phyloP scores from a whole-genome alignment of 1,140 invertebrate genomes.

The Fopius arisanus region DNA sequence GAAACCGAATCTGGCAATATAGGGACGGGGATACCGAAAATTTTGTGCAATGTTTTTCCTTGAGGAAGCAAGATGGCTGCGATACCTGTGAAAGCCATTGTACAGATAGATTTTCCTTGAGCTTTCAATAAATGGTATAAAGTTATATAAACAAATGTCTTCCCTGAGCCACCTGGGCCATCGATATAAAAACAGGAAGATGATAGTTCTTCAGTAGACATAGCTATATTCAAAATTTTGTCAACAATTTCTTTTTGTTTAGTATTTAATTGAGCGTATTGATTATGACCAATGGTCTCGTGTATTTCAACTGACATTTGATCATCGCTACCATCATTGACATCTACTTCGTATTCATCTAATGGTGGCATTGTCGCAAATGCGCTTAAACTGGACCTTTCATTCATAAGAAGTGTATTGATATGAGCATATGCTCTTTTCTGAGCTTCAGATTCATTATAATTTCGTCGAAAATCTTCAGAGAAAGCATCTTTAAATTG shows the following conservation, averaged over 20 bases:
- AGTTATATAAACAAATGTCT: slow-evolving; percentile 27
- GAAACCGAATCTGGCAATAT: slow-evolving; percentile 31
- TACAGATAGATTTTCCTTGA: slow-evolving; percentile 28
- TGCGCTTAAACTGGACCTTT: slow-evolving; percentile 4
- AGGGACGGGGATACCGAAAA: slow-evolving; percentile 34
- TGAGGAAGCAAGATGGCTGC: slow-evolving; percentile 39
- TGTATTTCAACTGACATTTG: not conserved
- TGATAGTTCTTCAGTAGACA: not conserved
- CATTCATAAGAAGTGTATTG: slow-evolving; percentile 7
- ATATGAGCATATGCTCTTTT: slow-evolving; percentile 24
- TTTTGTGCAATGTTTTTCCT: slow-evolving; percentile 36
- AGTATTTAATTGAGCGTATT: slow-evolving; percentile 20
- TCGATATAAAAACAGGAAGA: slow-evolving; percentile 27
- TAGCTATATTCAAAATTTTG: not conserved
- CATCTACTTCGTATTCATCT: slow-evolving; percentile 34
- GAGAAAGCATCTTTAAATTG: slow-evolving; percentile 26
- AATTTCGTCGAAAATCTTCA: slow-evolving; percentile 13
- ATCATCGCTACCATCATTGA: slow-evolving; percentile 32
- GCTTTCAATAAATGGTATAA: slow-evolving; percentile 24
- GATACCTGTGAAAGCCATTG: slow-evolving; percentile 38
- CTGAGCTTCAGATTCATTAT: not conserved
- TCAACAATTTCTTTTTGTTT: slow-evolving; percentile 19
- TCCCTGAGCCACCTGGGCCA: too few relatives aligned
- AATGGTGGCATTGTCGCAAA: slow-evolving; percentile 29
- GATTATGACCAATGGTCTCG: not conserved